Percentiles rank a stretch among this genome's conserved stretches.
Evolutionary conservation across 2,113 vertebrate species (phyloP).

Genomic region (Esox niger): DNA sequence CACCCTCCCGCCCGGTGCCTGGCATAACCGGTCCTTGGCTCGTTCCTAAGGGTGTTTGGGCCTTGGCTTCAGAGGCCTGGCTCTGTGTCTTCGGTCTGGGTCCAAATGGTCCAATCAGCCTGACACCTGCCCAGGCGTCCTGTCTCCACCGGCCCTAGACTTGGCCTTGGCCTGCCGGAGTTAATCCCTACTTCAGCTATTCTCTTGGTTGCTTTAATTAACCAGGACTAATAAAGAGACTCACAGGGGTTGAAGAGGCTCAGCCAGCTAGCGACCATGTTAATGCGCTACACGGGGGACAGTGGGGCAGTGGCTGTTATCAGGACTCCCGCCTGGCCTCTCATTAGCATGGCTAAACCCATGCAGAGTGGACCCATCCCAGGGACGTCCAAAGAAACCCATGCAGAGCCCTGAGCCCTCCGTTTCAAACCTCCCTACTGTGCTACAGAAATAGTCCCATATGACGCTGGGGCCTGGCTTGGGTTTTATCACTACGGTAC

Average conservation of each 20-base stretch:
- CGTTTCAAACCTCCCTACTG: not conserved
- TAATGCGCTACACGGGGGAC: not conserved
- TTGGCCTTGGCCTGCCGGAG: not conserved
- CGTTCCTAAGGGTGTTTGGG: too few species aligned
- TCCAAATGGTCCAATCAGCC: slow-evolving; percentile 47
- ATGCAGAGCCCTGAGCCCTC: not conserved
- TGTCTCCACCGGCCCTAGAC: slow-evolving; percentile 27
- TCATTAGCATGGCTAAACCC: not conserved
- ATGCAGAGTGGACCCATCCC: not conserved
- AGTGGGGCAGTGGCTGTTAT: slow-evolving; percentile 27
- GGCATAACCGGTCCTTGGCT: too few species aligned
- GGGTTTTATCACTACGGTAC: not conserved
- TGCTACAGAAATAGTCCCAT: not conserved
- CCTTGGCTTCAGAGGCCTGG: slow-evolving; percentile 54
- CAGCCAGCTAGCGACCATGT: not conserved
- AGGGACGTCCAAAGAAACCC: not conserved
- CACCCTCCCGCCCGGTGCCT: not conserved
- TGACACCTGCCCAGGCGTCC: slow-evolving; percentile 48
- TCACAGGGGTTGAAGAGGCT: not conserved
- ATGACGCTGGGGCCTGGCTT: too few species aligned
- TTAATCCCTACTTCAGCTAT: slow-evolving; percentile 17
- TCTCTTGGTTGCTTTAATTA: too few species aligned
- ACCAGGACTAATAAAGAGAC: not conserved
- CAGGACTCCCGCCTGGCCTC: not conserved
- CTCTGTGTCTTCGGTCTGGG: slow-evolving; percentile 38